Percentiles rank a stretch among this genome's conserved stretches.
Conservation (phyloP, 2,888 invertebrate species). For the Chymomyza fuscimana region DNA sequence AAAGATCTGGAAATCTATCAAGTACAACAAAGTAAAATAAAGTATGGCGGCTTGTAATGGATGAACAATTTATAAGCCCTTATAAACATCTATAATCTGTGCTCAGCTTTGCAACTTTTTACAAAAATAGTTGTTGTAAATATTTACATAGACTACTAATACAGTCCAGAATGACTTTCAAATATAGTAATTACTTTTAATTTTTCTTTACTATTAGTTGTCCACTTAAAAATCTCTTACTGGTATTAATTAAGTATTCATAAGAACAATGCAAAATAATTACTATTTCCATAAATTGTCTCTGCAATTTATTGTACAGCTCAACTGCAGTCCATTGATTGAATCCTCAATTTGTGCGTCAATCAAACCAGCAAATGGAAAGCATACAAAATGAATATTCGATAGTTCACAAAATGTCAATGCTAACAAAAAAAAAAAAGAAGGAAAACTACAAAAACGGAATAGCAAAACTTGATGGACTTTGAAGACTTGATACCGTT, state of each 20-base stretch:
- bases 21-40: too few relatives aligned
- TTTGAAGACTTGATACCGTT: background rate
- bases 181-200: too few relatives aligned
- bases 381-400: constrained; percentile 6
- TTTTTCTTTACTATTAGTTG: too few relatives aligned
- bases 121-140: too few relatives aligned
- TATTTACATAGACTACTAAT: too few relatives aligned
- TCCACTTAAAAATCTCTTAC: too few relatives aligned
- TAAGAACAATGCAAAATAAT: background rate
- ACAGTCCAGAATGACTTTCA: too few relatives aligned
- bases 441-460: background rate
- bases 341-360: background rate
- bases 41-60: too few relatives aligned
- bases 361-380: background rate
- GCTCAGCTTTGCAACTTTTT: too few relatives aligned
- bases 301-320: background rate
- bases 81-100: too few relatives aligned
- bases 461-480: background rate
- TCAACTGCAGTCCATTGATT: background rate
- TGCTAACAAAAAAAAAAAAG: background rate
- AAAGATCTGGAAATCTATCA: too few relatives aligned
- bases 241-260: background rate
- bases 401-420: background rate
- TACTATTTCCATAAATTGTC: background rate
- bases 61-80: too few relatives aligned